phyloP scores from a whole-genome alignment of 2,888 invertebrate species.

The Aethes cnicana region DNA sequence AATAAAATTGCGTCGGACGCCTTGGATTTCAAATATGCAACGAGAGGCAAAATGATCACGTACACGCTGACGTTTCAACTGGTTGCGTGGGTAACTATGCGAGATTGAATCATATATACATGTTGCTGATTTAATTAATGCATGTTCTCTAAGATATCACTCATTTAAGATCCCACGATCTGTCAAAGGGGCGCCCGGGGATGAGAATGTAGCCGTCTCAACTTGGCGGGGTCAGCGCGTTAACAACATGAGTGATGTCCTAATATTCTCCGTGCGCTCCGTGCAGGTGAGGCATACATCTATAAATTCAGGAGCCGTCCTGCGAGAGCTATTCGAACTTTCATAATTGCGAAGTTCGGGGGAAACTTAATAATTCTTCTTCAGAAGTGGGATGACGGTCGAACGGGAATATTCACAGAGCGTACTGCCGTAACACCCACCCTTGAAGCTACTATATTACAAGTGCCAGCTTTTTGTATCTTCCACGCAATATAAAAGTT shows the following conservation, averaged over 20 bases:
- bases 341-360: constrained; percentile 81
- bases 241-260: constrained; percentile 28
- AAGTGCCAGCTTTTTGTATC: constrained; percentile 57
- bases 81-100: too few relatives aligned
- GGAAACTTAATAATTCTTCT: constrained; percentile 82
- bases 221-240: constrained; percentile 26
- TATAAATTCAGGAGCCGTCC: constrained; percentile 81
- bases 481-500: constrained; percentile 29
- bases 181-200: constrained; percentile 12
- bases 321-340: constrained; percentile 81
- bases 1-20: constrained; percentile 19
- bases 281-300: constrained; percentile 71
- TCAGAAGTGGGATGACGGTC: constrained; percentile 79
- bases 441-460: constrained; percentile 65
- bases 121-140: not conserved
- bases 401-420: constrained; percentile 77
- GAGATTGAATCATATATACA: too few relatives aligned
- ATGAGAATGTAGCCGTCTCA: constrained; percentile 24
- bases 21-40: constrained; percentile 9
- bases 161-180: constrained; percentile 10
- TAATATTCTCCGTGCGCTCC: constrained; percentile 21
- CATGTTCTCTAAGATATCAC: constrained; percentile 8
- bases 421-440: constrained; percentile 67
- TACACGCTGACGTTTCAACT: too few relatives aligned
- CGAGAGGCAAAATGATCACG: not conserved